Evolutionary conservation across 1,140 invertebrate species (phyloP).

Genomic region (Episyrphus balteatus): DNA sequence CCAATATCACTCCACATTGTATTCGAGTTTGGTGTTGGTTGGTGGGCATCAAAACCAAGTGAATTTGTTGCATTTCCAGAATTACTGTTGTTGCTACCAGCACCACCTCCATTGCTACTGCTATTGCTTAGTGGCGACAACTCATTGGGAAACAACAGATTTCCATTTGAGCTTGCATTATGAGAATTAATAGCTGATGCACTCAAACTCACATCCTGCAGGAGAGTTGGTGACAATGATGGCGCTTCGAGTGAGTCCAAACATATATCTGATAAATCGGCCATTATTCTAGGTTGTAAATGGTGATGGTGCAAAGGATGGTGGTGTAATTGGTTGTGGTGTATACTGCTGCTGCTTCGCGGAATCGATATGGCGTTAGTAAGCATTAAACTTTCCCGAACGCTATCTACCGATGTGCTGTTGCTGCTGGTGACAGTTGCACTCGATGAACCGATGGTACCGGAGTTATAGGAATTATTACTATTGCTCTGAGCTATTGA

Average conservation of each 20-base stretch:
- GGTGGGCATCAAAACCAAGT: conserved; percentile 20
- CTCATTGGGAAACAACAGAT: conserved; percentile 4
- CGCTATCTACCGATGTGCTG: background rate
- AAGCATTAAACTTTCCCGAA: conserved; percentile 18
- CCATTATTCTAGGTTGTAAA: conserved; percentile 5
- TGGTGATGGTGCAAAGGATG: conserved; percentile 15
- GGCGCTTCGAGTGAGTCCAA: conserved; percentile 29
- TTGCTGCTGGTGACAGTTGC: too few relatives aligned
- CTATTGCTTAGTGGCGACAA: background rate
- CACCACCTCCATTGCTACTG: conserved; percentile 1
- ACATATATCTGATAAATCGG: conserved; percentile 26
- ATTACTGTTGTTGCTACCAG: background rate
- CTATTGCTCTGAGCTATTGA: too few relatives aligned
- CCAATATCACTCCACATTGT: conserved; percentile 36
- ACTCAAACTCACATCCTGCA: conserved; percentile 30
- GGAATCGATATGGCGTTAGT: conserved; percentile 34
- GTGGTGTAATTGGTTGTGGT: conserved; percentile 14
- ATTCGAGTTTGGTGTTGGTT: conserved; percentile 22
- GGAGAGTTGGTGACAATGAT: conserved; percentile 28
- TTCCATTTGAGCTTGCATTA: conserved; percentile 13
- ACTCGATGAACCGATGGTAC: too few relatives aligned
- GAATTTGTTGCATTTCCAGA: conserved; percentile 7
- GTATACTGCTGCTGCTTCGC: conserved; percentile 20
- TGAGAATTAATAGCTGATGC: conserved; percentile 17
- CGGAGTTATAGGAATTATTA: too few relatives aligned